Base-by-base conservation (phyloP, 2,797 vertebrate genomes). In the Anolis apletophallus region DNA sequence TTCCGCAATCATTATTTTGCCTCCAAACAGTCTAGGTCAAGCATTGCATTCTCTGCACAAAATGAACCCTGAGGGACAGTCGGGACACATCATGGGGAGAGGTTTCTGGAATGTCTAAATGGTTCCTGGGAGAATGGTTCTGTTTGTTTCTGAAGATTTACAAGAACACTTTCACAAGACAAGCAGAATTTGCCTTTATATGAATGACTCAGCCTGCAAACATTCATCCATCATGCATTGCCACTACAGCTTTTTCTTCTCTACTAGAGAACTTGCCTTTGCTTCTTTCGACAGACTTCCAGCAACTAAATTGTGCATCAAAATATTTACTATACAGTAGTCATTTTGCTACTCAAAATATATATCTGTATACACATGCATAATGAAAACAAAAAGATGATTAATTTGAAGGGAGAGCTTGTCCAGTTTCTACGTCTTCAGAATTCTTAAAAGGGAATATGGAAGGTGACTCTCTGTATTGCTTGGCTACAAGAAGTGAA, bases 301-400 rank as follows among this genome's bases (percentile, higher is more conserved):
- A 84, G 16, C 32, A 89, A 23, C 36, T 84, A 83, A 77, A 3
- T 67, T 6, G 54, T 84, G 85, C 26, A 6, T 88, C 46, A 83
- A 7, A 69, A 89, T 87, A 21, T 3, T 76, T 88, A 87, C 86
- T 72, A 82, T 71, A 84, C 19, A 69, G 68, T n/a, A 81, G 2
- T 71, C 85, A 32, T 80, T 34, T 79, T 67, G 69, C 87, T 87
- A 87, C 79, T 89, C 40, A 80, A 87, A 84, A 87, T 84, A 89
- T 81, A 87, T 87, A 68, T 82, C 83, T 89, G 84, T 74, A 81
- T 68, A 13, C 1, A 12, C 19, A 83, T 29, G 52, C 81, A 89
- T 88, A 91, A 57, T 55, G 46, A 67, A 84, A 87, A 87, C 81
- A 84, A 79, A 84, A 83, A 91, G 85, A 1, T 85, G 0, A 32